These are phyloP conservation scores for Coranthus polyacanthus DNA, from an alignment of 2,797 vertebrate genomes.

Conservation along the genomic window DNA sequence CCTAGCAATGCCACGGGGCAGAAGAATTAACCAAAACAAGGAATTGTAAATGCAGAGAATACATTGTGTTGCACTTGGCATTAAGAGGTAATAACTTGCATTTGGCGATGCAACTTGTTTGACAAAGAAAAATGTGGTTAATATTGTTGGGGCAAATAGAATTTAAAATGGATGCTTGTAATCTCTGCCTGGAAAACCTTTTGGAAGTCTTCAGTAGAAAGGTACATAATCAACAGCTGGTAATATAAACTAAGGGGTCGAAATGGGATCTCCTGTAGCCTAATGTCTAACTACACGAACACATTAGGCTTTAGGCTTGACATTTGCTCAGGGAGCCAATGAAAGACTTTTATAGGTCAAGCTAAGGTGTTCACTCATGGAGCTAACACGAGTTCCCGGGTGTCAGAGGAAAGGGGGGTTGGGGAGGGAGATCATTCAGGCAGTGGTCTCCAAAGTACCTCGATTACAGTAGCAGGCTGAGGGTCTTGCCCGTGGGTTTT, in stretches of 20 bases:
- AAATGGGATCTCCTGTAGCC: conserved; percentile 54
- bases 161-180: conserved; percentile 78
- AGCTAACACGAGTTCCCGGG: conserved; percentile 70
- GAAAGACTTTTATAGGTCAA: conserved; percentile 72
- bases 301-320: conserved; percentile 60
- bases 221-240: conserved; percentile 54
- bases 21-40: conserved; percentile 54
- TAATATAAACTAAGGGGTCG: conserved; percentile 34
- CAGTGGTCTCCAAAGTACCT: conserved; percentile 59
- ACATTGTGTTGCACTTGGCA: conserved; percentile 33
- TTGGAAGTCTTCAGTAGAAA: conserved; percentile 44
- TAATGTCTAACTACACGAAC: conserved; percentile 51
- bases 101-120: conserved; percentile 27
- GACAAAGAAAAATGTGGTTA: conserved; percentile 75
- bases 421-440: conserved; percentile 54
- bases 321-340: conserved; percentile 63
- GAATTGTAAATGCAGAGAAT: neutral
- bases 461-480: conserved; percentile 68
- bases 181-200: conserved; percentile 64
- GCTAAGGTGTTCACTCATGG: conserved; percentile 74
- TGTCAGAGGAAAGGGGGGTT: conserved; percentile 49
- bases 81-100: conserved; percentile 65
- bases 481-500: conserved; percentile 63
- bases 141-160: conserved; percentile 71
- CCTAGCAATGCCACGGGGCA: conserved; percentile 34